Conservation (phyloP, 2,797 vertebrate species). For the Ciconia nigra region DNA sequence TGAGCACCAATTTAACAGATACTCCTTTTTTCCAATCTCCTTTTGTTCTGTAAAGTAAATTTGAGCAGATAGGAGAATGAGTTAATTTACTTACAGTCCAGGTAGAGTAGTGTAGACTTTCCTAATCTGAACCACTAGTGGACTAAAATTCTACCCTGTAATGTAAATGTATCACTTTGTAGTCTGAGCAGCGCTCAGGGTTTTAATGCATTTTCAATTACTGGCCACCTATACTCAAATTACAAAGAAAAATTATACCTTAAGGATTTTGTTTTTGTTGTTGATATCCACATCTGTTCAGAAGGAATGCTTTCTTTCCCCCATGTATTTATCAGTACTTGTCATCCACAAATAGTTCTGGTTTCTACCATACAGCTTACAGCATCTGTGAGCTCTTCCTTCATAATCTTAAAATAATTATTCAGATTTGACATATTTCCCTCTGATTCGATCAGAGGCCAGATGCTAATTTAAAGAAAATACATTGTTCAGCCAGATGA, state of each 20-base stretch:
- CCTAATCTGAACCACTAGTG: neutral
- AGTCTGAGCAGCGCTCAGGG: neutral
- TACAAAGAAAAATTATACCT: neutral
- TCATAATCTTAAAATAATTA: constrained; percentile 14
- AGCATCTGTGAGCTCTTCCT: neutral
- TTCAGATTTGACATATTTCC: neutral
- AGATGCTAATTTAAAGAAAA: constrained; percentile 3
- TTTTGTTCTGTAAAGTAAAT: neutral
- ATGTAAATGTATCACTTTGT: neutral
- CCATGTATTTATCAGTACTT: neutral
- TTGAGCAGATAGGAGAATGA: neutral
- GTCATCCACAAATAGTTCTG: neutral
- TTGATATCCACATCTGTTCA: neutral
- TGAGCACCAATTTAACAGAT: neutral
- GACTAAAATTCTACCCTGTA: neutral
- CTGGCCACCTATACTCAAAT: neutral
- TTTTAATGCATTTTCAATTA: neutral
- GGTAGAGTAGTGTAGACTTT: neutral
- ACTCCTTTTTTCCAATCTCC: neutral
- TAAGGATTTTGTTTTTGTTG: neutral
- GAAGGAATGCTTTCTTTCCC: neutral
- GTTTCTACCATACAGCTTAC: neutral
- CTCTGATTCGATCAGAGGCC: neutral
- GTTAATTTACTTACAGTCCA: neutral
- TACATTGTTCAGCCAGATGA: neutral